Evolutionary conservation across 2,797 vertebrate genomes (phyloP).

Genomic region (Chaetophractus vellerosus): DNA sequence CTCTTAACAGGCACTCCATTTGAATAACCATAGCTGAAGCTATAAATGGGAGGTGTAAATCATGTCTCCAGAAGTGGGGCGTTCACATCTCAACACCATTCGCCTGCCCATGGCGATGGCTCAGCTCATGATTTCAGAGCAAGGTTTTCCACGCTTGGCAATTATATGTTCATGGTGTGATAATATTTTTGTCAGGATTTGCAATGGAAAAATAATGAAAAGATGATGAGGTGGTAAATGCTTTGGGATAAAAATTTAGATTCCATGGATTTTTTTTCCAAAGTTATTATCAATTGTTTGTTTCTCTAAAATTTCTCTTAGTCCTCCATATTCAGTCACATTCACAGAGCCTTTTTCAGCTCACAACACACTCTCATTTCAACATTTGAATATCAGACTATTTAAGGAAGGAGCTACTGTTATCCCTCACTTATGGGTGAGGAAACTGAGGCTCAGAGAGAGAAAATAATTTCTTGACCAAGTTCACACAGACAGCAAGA

Average conservation of each 20-base stretch:
- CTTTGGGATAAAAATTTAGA: constrained; percentile 35
- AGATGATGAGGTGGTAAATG: neutral
- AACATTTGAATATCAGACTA: neutral
- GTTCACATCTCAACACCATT: neutral
- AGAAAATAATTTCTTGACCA: neutral
- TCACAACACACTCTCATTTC: neutral
- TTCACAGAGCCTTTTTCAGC: neutral
- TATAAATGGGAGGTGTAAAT: constrained; percentile 22
- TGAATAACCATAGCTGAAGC: constrained; percentile 45
- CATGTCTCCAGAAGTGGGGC: constrained; percentile 14
- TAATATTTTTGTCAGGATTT: constrained; percentile 10
- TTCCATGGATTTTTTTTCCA: neutral
- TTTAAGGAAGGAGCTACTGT: neutral
- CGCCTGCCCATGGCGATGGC: neutral
- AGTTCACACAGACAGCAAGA: constrained; percentile 5
- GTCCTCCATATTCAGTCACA: neutral
- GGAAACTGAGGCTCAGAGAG: neutral
- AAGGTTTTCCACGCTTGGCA: constrained; percentile 46
- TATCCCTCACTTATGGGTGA: neutral
- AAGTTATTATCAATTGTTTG: constrained; percentile 32
- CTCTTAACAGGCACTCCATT: constrained; percentile 9
- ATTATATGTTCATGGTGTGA: neutral
- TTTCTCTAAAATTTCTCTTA: neutral
- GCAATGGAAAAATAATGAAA: neutral
- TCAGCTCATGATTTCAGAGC: neutral